Percentiles rank a stretch among this genome's conserved stretches.
Evolutionary conservation across 1,140 invertebrate species (phyloP).

Genomic region (Pseudoatta argentina): DNA sequence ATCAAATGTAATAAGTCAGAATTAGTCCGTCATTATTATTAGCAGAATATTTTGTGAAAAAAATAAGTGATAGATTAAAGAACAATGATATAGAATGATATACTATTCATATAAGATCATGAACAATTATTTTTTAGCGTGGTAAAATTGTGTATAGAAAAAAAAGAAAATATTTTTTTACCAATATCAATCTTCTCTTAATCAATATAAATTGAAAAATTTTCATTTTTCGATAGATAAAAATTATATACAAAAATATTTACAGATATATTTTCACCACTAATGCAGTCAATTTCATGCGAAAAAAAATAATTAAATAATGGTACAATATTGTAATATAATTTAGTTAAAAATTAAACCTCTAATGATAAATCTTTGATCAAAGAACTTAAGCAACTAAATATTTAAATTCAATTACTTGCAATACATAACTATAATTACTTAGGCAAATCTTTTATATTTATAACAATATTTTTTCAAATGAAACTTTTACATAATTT

Average conservation of each 20-base stretch:
- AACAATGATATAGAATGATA: conserved; percentile 3
- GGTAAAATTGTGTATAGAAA: conserved; percentile 65
- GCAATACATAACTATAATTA: conserved; percentile 63
- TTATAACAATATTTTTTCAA: conserved; percentile 35
- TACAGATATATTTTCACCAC: conserved; percentile 79
- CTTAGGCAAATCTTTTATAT: conserved; percentile 55
- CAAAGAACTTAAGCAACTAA: conserved; percentile 77
- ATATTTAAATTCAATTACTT: conserved; percentile 56
- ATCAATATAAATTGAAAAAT: conserved; percentile 75
- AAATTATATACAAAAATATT: conserved; percentile 81
- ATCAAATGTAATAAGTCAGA: conserved; percentile 24
- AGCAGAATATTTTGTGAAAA: conserved; percentile 51
- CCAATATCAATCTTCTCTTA: conserved; percentile 57
- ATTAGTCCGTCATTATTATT: conserved; percentile 71
- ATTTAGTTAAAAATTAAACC: conserved; percentile 79
- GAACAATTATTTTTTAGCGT: conserved; percentile 38
- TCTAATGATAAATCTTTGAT: conserved; percentile 81
- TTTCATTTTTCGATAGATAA: conserved; percentile 68
- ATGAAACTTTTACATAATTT: conserved; percentile 31
- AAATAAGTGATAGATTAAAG: conserved; percentile 18
- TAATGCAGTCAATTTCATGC: conserved; percentile 67
- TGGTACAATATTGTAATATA: conserved; percentile 65
- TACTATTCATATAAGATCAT: neutral
- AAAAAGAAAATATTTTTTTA: conserved; percentile 27
- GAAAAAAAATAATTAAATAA: conserved; percentile 66